A percentile compares a stretch with the other conserved stretches of the same genome.
Evolutionary conservation across 2,888 invertebrate species (phyloP).

Genomic region (Athripsodes cinereus): DNA sequence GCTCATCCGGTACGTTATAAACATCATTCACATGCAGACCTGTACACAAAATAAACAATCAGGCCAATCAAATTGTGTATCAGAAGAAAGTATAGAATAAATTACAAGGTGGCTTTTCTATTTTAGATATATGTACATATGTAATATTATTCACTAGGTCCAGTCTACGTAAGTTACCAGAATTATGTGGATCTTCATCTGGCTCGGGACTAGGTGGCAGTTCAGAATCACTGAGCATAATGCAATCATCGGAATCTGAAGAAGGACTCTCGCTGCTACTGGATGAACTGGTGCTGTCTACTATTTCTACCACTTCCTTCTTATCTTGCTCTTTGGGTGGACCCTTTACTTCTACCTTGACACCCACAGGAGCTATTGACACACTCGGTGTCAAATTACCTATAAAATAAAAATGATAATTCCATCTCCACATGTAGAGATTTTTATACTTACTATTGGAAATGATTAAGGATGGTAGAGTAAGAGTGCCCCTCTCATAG

Average conservation of each 20-base stretch:
- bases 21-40: conserved; percentile 87
- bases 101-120: too few relatives aligned
- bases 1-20: conserved; percentile 84
- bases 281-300: conserved; percentile 60
- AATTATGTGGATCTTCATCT: conserved; percentile 84
- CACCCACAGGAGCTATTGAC: conserved; percentile 43
- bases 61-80: too few relatives aligned
- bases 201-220: conserved; percentile 72
- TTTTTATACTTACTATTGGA: too few relatives aligned
- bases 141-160: too few relatives aligned
- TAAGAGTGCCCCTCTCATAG: too few relatives aligned
- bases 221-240: conserved; percentile 78
- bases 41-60: conserved; percentile 28
- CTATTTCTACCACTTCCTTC: conserved; percentile 66
- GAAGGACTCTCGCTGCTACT: conserved; percentile 51
- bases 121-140: background rate
- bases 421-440: too few relatives aligned
- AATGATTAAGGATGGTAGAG: too few relatives aligned
- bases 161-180: conserved; percentile 60
- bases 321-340: conserved; percentile 27
- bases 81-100: too few relatives aligned
- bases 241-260: conserved; percentile 78
- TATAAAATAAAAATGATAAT: conserved; percentile 6
- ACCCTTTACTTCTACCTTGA: conserved; percentile 10
- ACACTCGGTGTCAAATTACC: conserved; percentile 43